Conservation (phyloP, 2,113 vertebrate species). For the Erythrocercus mccallii region DNA sequence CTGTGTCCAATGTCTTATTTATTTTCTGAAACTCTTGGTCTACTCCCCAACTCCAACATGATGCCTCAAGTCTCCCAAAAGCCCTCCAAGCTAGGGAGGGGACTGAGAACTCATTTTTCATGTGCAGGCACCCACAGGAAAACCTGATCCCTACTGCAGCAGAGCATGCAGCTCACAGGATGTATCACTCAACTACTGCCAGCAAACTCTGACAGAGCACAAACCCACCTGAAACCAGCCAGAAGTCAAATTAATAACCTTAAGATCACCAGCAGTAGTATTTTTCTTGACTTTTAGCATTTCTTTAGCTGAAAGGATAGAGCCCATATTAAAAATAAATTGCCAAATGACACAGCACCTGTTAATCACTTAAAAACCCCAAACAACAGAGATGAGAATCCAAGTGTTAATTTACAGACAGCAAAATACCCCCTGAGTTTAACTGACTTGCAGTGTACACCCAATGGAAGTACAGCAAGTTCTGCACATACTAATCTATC, state of each 20-base stretch:
- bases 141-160: not conserved
- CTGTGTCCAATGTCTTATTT: not conserved
- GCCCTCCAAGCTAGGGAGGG: constrained; percentile 6
- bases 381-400: not conserved
- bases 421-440: not conserved
- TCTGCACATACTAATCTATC: not conserved
- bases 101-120: not conserved
- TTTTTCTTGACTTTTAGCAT: not conserved
- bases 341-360: not conserved
- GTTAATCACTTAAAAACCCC: not conserved
- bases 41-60: not conserved
- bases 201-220: not conserved
- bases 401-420: not conserved
- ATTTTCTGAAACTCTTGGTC: not conserved
- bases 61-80: not conserved
- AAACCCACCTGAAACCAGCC: not conserved
- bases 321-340: not conserved
- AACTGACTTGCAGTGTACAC: not conserved
- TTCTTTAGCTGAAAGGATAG: not conserved
- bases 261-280: not conserved
- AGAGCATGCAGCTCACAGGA: not conserved
- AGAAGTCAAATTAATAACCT: not conserved
- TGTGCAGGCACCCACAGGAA: not conserved
- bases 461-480: not conserved
- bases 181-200: not conserved